A percentile compares a stretch with the other conserved stretches of the same genome.
These are phyloP conservation scores for Trochalopteron elliotii DNA, from an alignment of 2,113 vertebrate genomes.

Conservation along the genomic window DNA sequence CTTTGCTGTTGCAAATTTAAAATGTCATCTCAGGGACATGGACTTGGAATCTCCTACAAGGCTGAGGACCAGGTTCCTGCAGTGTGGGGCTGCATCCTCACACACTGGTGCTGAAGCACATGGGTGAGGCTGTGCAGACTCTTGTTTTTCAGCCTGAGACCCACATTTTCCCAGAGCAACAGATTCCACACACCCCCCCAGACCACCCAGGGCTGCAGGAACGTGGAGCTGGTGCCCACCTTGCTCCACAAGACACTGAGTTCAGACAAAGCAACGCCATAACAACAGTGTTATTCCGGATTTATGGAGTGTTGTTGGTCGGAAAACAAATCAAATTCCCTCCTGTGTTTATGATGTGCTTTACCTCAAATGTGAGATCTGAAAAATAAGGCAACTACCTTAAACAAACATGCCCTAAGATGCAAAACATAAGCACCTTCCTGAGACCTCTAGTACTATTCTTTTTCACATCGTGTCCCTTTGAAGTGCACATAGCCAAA, in stretches of 20 bases:
- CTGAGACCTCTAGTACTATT: not conserved
- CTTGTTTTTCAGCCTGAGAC: not conserved
- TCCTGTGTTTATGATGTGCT: not conserved
- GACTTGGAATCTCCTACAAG: not conserved
- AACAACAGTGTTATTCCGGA: not conserved
- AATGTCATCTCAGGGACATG: rapidly evolving
- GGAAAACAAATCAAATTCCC: not conserved
- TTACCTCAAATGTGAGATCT: not conserved
- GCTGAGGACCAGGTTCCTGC: not conserved
- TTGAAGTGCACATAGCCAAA: conserved; percentile 49
- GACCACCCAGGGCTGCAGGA: not conserved
- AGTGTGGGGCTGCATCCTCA: not conserved
- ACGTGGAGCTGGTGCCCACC: rapidly evolving
- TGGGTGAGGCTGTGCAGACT: not conserved
- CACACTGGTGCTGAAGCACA: not conserved
- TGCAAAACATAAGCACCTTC: conserved; percentile 13
- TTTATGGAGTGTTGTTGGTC: rapidly evolving
- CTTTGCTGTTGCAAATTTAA: not conserved
- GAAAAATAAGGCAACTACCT: not conserved
- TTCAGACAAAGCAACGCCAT: not conserved
- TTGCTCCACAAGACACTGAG: rapidly evolving
- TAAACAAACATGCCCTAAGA: not conserved
- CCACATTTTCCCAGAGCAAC: not conserved
- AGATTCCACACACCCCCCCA: not conserved
- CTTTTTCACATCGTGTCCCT: not conserved